A percentile compares a stretch with the other conserved stretches of the same genome.
Evolutionary conservation across 2,888 invertebrate species (phyloP).

Genomic region (Brachycybe producta): DNA sequence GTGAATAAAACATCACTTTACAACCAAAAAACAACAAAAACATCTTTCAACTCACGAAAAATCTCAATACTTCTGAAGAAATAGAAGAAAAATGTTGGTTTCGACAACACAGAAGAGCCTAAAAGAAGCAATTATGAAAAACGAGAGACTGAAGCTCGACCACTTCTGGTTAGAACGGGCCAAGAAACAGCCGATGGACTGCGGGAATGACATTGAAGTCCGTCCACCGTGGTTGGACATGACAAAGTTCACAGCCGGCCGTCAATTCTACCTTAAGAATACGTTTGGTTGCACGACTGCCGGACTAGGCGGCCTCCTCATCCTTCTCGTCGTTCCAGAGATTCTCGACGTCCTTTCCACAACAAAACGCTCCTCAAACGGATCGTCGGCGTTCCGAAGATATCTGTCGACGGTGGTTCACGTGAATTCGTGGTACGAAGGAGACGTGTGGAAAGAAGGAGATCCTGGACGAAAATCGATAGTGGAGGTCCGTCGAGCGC

Average conservation of each 20-base stretch:
- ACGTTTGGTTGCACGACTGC: conserved; percentile 53
- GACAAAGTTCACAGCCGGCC: conserved; percentile 44
- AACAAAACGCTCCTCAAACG: conserved; percentile 54
- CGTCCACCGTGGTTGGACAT: conserved; percentile 37
- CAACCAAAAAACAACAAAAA: no score
- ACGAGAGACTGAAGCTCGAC: no score
- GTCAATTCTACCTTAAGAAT: conserved; percentile 54
- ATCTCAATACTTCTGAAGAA: no score
- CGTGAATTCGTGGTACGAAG: conserved; percentile 61
- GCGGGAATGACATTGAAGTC: conserved; percentile 15
- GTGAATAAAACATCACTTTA: no score
- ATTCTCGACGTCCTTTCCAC: conserved; percentile 55
- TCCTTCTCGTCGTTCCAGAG: conserved; percentile 59
- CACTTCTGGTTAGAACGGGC: background rate
- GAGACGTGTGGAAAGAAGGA: conserved; percentile 47
- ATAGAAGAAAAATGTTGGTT: no score
- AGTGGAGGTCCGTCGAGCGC: conserved; percentile 35
- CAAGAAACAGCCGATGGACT: background rate
- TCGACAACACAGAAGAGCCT: no score
- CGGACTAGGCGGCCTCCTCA: conserved; percentile 61
- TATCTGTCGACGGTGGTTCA: conserved; percentile 68
- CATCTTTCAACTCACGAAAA: no score
- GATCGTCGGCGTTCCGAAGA: conserved; percentile 53
- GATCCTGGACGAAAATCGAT: conserved; percentile 38
- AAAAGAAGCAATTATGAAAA: no score